Percentiles rank a stretch among this genome's conserved stretches.
Conservation (phyloP, 2,888 invertebrate genomes). For the Graphium colonna region DNA sequence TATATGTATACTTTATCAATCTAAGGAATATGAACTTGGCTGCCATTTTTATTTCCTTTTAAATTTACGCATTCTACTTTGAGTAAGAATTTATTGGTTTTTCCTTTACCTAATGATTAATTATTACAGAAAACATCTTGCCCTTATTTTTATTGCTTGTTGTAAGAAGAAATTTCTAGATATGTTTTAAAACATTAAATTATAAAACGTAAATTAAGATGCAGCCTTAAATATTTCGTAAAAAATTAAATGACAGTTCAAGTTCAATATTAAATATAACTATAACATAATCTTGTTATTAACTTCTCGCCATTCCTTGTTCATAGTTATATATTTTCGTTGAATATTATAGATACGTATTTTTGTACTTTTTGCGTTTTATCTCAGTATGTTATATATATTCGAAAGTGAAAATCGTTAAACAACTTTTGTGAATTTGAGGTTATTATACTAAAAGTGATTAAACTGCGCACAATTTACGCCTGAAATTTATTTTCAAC, state of each 20-base stretch:
- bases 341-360: conserved; percentile 36
- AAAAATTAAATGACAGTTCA: conserved; percentile 17
- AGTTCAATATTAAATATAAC: conserved; percentile 24
- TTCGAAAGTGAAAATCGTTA: conserved; percentile 12
- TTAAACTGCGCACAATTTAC: conserved; percentile 9
- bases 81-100: not conserved
- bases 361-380: conserved; percentile 36
- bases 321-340: conserved; percentile 42
- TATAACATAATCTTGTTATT: conserved; percentile 35
- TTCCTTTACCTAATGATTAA: not conserved
- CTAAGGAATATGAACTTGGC: conserved; percentile 10
- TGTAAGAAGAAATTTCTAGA: too few species aligned
- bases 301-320: conserved; percentile 58
- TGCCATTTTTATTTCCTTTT: conserved; percentile 6
- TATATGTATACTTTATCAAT: conserved; percentile 14
- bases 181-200: too few species aligned
- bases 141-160: not conserved
- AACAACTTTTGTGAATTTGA: conserved; percentile 8
- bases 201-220: not conserved
- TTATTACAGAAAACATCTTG: not conserved
- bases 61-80: not conserved
- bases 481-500: not conserved
- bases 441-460: conserved; percentile 10
- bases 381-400: conserved; percentile 24
- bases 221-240: not conserved